These are phyloP conservation scores for Montipora cactus DNA, from an alignment of 64 coral and sea anemone genomes.

Conservation along the genomic window DNA sequence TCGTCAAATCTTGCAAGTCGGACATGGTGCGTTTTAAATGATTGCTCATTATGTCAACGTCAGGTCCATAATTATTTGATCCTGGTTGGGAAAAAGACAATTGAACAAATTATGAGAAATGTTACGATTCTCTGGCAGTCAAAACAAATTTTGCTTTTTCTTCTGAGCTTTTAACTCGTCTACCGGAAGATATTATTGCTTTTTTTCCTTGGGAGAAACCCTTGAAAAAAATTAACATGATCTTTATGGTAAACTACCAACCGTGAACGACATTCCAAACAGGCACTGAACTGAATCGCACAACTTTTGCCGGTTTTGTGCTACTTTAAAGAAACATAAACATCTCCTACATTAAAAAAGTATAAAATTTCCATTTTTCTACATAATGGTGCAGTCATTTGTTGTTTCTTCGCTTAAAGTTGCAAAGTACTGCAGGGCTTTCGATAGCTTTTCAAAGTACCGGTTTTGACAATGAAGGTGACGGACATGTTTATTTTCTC, in stretches of 20 bases:
- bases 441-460: too few relatives aligned
- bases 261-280: not conserved
- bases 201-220: conserved; percentile 14
- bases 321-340: too few relatives aligned
- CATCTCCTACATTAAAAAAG: too few relatives aligned
- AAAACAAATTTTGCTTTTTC: not conserved
- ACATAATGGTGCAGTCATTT: too few relatives aligned
- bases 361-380: too few relatives aligned
- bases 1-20: conserved; percentile 85
- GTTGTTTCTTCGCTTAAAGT: too few relatives aligned
- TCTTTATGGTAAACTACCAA: not conserved
- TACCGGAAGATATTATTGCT: not conserved
- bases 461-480: too few relatives aligned
- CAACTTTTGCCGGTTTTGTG: not conserved
- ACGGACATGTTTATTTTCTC: too few relatives aligned
- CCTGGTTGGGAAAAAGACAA: not conserved
- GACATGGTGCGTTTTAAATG: conserved; percentile 82
- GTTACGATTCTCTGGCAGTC: not conserved
- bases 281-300: not conserved
- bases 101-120: too few relatives aligned
- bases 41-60: conserved; percentile 92
- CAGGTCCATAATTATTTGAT: conserved; percentile 30
- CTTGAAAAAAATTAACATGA: not conserved
- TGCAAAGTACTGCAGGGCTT: too few relatives aligned
- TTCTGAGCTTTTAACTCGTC: not conserved